Conservation (phyloP, 2,888 invertebrate species). For the Cephus nigrinus region DNA sequence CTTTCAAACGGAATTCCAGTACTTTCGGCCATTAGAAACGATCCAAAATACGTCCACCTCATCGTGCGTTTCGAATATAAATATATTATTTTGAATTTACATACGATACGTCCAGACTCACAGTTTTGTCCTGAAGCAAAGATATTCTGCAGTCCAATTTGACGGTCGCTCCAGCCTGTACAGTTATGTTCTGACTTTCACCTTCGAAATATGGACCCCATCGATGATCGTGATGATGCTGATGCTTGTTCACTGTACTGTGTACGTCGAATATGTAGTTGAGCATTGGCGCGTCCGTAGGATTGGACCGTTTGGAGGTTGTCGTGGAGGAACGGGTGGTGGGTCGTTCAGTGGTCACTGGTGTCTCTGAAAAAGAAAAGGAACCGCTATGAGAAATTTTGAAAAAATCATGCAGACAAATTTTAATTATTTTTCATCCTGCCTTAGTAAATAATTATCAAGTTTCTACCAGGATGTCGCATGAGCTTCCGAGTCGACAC, state of each 20-base stretch:
- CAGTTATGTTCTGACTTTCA: slow-evolving; percentile 77
- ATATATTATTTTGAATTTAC: not conserved
- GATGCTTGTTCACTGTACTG: slow-evolving; percentile 77
- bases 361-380: slow-evolving; percentile 39
- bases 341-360: slow-evolving; percentile 34
- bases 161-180: slow-evolving; percentile 79
- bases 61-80: not conserved
- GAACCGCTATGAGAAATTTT: too few species aligned
- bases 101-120: slow-evolving; percentile 62
- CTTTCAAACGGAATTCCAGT: too few species aligned
- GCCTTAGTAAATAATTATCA: not conserved
- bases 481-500: not conserved
- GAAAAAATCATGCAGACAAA: too few species aligned
- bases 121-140: slow-evolving; percentile 80
- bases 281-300: slow-evolving; percentile 76
- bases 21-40: not conserved
- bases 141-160: slow-evolving; percentile 81
- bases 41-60: too few species aligned
- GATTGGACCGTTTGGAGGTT: slow-evolving; percentile 49
- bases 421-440: not conserved
- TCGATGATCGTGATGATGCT: slow-evolving; percentile 72
- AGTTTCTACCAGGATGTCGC: not conserved
- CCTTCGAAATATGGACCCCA: slow-evolving; percentile 82
- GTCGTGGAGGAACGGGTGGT: slow-evolving; percentile 44
- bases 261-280: slow-evolving; percentile 81